A percentile compares a stretch with the other conserved stretches of the same genome.
These are phyloP conservation scores for Busseola fusca DNA, from an alignment of 2,888 invertebrate species.

Conservation along the genomic window DNA sequence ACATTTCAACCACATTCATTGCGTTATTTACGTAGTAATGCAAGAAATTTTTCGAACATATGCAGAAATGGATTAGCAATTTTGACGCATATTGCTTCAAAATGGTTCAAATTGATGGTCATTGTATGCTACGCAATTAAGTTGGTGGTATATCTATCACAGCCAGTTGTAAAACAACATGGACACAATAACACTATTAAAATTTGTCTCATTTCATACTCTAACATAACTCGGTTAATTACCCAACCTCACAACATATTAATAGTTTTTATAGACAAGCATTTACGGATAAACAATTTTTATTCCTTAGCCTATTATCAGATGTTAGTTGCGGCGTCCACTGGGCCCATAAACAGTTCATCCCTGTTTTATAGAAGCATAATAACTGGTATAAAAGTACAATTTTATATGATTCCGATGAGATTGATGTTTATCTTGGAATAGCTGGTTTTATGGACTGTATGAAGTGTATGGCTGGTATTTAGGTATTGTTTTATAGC, in stretches of 20 bases:
- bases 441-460: slow-evolving; percentile 73
- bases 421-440: slow-evolving; percentile 82
- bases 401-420: slow-evolving; percentile 81
- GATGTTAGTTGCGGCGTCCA: slow-evolving; percentile 53
- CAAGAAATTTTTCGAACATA: too few species aligned
- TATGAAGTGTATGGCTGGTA: slow-evolving; percentile 65
- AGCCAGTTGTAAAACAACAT: neutral
- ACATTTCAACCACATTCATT: too few species aligned
- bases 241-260: slow-evolving; percentile 25
- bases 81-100: too few species aligned
- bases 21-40: too few species aligned
- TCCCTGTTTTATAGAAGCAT: slow-evolving; percentile 78
- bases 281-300: slow-evolving; percentile 61
- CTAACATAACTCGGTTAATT: slow-evolving; percentile 44
- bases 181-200: slow-evolving; percentile 9
- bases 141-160: neutral
- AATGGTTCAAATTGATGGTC: too few species aligned
- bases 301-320: slow-evolving; percentile 54
- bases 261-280: slow-evolving; percentile 39
- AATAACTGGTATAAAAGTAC: slow-evolving; percentile 83
- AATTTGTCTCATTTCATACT: slow-evolving; percentile 17
- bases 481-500: slow-evolving; percentile 68
- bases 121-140: too few species aligned
- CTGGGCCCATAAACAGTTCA: slow-evolving; percentile 51
- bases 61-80: too few species aligned